Base-by-base conservation (phyloP, 2,113 vertebrate species). In the Anhinga anhinga region DNA sequence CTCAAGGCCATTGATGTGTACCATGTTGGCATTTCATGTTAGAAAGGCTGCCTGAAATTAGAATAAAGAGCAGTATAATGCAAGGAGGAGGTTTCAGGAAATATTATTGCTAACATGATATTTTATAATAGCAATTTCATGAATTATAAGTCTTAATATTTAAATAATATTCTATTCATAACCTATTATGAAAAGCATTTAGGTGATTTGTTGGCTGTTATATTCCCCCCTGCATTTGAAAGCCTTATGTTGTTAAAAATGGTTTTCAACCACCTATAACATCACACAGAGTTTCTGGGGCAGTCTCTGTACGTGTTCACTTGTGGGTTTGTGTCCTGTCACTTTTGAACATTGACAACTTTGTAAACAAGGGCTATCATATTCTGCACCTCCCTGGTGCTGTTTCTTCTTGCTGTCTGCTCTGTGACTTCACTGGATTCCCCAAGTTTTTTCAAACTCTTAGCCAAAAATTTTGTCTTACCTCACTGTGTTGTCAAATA, bases 41-140 rank as follows among this genome's bases (percentile, higher is more conserved):
- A 62, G 76, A 78, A 67, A 95, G 78, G 84, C 93, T 90, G 74
- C 80, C 92, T 90, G 94, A 95, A 92, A 95, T 91, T 86, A 91
- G 76, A 87, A 65, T 53, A 82, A 95, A 97, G 50, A 95, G 56
- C 16, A 69, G 45, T 87, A 36, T 94, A 94, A 91, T 67, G 65
- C 85, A 81, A 79, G 47, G 6, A 50, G 47, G 78, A 74, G 32
- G 66, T 95, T 95, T 90, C 26, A 86, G 79, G 76, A 45, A 94
- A 79, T 80, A 77, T 14, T 78, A 59, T 38, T 81, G 58, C 20
- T 82, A 69, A 65, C 55, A 34, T 59, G 76, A 56, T 88, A 62
- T 65, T 95, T 97, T 96, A 50, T 85, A 73, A 90, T 72, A 52
- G 29, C n/a, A 85, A 66, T 95, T 95, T 95, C 23, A 74, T 90